Conservation (phyloP, 1,140 invertebrate species). For the Sarcophaga peregrina region DNA sequence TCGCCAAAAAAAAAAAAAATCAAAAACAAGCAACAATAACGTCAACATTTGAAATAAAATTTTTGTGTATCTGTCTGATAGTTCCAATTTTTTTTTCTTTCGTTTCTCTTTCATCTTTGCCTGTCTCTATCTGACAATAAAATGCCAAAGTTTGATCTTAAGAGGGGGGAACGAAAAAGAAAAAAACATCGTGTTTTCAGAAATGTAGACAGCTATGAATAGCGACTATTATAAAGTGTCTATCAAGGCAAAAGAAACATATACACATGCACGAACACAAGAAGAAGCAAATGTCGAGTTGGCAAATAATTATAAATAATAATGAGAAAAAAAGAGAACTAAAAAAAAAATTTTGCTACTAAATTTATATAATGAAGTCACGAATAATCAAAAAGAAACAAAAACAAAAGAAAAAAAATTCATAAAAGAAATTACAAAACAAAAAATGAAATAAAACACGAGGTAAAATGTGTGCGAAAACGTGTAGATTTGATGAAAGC, state of each 20-base stretch:
- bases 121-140: neutral
- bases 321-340: no score
- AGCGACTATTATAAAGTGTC: neutral
- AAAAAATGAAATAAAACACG: neutral
- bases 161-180: neutral
- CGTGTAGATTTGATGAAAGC: neutral
- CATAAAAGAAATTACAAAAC: neutral
- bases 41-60: no score
- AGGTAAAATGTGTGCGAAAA: neutral
- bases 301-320: slow-evolving; percentile 12
- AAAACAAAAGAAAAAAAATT: no score
- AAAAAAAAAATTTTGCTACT: neutral
- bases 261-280: neutral
- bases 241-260: neutral
- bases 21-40: no score
- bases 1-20: neutral
- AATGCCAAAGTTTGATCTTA: neutral
- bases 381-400: neutral
- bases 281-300: neutral
- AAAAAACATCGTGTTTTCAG: neutral
- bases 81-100: no score
- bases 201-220: neutral
- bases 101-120: neutral
- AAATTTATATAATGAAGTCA: neutral
- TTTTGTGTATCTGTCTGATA: neutral